Percentiles rank a stretch among this genome's conserved stretches.
Conservation (phyloP, 2,113 vertebrate genomes). For the Pteronura brasiliensis region DNA sequence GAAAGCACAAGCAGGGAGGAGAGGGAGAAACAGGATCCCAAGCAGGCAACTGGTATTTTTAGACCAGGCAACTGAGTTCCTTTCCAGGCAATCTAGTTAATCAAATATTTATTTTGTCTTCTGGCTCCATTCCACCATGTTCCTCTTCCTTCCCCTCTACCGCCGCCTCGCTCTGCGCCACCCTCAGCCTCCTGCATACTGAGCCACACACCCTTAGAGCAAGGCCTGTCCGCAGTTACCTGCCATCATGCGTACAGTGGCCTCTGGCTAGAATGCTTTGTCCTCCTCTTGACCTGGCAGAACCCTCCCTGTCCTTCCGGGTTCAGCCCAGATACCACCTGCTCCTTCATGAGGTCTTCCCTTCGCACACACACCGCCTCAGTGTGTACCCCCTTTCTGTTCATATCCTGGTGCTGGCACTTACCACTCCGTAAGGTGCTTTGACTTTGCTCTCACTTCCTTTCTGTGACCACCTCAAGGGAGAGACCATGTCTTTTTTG, state of each 20-base stretch:
- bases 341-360: background rate
- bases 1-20: background rate
- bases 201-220: background rate
- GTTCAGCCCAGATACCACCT: background rate
- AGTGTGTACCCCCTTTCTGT: background rate
- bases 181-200: background rate
- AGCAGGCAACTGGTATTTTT: background rate
- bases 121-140: background rate
- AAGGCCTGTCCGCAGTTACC: background rate
- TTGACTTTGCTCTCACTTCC: background rate
- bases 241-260: background rate
- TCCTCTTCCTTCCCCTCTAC: background rate
- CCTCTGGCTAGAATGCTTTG: background rate
- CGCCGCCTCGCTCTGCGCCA: too few species aligned
- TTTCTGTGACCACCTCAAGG: background rate
- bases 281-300: background rate
- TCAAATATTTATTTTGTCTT: background rate
- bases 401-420: background rate
- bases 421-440: background rate
- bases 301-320: background rate
- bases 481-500: background rate
- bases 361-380: background rate
- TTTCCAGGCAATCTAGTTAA: slow-evolving; percentile 10
- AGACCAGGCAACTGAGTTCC: background rate
- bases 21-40: background rate